Base-by-base conservation (phyloP, 2,113 vertebrate genomes). In the Raja brachyura region DNA sequence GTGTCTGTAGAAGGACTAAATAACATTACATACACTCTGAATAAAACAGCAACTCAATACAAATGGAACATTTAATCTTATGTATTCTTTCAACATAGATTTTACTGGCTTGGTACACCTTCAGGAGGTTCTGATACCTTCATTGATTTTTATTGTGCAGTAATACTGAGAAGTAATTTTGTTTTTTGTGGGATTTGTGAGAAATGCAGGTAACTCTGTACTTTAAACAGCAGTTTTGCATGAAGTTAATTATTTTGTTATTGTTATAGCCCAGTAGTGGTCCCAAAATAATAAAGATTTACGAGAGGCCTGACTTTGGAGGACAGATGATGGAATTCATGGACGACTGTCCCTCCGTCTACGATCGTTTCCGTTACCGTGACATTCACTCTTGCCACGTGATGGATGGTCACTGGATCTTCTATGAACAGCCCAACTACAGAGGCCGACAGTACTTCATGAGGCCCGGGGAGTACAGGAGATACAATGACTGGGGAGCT, bases 321-420 rank as follows among this genome's bases (percentile, higher is more conserved):
- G 96, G 96, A 92, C 96, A 98, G 94, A 96, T 97, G 95, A 96
- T 96, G 95, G 97, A 97, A 94, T 95, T 97, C 95, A 95, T 95
- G 94, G n/a, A n/a, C n/a, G n/a, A n/a, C n/a, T n/a, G n/a, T n/a
- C n/a, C n/a, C n/a, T n/a, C n/a, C n/a, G n/a, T n/a, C n/a, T n/a
- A n/a, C n/a, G n/a, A n/a, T n/a, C n/a, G n/a, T n/a, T n/a, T n/a
- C n/a, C n/a, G n/a, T n/a, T n/a, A n/a, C n/a, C n/a, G n/a, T n/a
- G n/a, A n/a, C n/a, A n/a, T n/a, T n/a, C n/a, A n/a, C n/a, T n/a
- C n/a, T n/a, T n/a, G n/a, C n/a, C n/a, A n/a, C n/a, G n/a, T n/a
- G n/a, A n/a, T n/a, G n/a, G n/a, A n/a, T n/a, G n/a, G n/a, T n/a
- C n/a, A n/a, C n/a, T n/a, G n/a, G n/a, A n/a, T n/a, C n/a, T n/a